These are phyloP conservation scores for Parelbella ahira DNA, from an alignment of 2,888 invertebrate genomes.

Conservation along the genomic window DNA sequence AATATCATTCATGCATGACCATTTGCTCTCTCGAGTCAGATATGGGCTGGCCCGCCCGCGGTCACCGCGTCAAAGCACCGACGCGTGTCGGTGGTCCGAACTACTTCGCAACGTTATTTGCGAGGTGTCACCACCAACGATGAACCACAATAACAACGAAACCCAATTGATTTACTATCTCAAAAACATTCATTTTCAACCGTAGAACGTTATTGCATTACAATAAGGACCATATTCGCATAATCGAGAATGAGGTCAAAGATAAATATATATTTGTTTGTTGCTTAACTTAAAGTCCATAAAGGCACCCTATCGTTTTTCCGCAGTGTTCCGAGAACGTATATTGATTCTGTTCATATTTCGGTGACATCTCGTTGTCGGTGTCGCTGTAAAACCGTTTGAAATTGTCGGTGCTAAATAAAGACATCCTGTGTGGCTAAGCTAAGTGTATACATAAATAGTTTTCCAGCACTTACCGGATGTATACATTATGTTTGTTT, in stretches of 20 bases:
- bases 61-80: slow-evolving; percentile 48
- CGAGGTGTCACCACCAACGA: slow-evolving; percentile 59
- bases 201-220: too few species aligned
- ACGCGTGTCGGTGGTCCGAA: slow-evolving; percentile 43
- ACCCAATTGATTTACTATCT: slow-evolving; percentile 19
- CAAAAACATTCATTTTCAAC: slow-evolving; percentile 25
- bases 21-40: slow-evolving; percentile 19
- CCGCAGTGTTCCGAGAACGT: slow-evolving; percentile 59
- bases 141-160: slow-evolving; percentile 43
- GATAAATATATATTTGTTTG: slow-evolving; percentile 24
- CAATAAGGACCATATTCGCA: too few species aligned
- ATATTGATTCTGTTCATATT: slow-evolving; percentile 51
- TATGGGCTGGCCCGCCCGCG: slow-evolving; percentile 19
- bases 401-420: slow-evolving; percentile 60
- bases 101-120: slow-evolving; percentile 49
- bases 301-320: slow-evolving; percentile 68
- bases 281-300: slow-evolving; percentile 42
- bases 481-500: slow-evolving; percentile 23
- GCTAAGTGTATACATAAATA: slow-evolving; percentile 26
- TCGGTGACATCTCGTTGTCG: slow-evolving; percentile 50
- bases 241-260: too few species aligned
- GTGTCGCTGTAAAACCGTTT: slow-evolving; percentile 40
- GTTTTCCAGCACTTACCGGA: slow-evolving; percentile 20
- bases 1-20: slow-evolving; percentile 16
- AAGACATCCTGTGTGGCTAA: slow-evolving; percentile 59